Base-by-base conservation (phyloP, 1,140 invertebrate genomes). In the Heliothis subflexa region DNA sequence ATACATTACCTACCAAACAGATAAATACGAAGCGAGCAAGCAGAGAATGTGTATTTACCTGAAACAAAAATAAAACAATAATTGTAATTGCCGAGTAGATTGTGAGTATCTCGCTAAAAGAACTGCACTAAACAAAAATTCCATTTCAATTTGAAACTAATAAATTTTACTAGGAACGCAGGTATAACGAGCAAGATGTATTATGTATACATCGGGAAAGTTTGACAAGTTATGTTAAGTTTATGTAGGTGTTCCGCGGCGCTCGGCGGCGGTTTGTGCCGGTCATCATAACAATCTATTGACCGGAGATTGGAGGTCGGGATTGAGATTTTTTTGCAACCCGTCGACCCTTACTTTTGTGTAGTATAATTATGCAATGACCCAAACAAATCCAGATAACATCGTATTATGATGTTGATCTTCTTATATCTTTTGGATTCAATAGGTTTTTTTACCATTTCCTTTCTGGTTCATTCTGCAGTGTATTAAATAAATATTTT, bases 281-380 rank as follows among this genome's bases (percentile, higher is more conserved):
- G 59, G 54, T 71, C 66, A 78, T 62, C 68, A 72, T 61, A 71
- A 71, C 68, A 71, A 78, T 62, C 45, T 62, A 52, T 78, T 71
- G 66, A 68, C 68, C 77, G 68, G 57, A 78, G 57, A 78, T 62
- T 78, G 47, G 54, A 74, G 71, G 40, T 47, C 33, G 72, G 47
- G 45, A 75, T 75, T 55, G 50, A 71, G 72, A 72, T 55, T 72
- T 73, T 61, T 28, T 59, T 28, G 66, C 66, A 70, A n/a, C 54
- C 33, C 71, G 12, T 9, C 52, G 33, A 47, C 54, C 71, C 52
- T 54, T 16, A 73, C 54, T 14, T 73, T 73, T 59, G 55, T 73
- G 28, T 47, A 47, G 50, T 73, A 59, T 73, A 45, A 73, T 59
- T 73, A 73, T 70, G 45, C 71, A 47, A 59, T 73, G 47, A 57